These are phyloP conservation scores for Grus americana DNA, from an alignment of 2,113 vertebrate species.

Conservation along the genomic window DNA sequence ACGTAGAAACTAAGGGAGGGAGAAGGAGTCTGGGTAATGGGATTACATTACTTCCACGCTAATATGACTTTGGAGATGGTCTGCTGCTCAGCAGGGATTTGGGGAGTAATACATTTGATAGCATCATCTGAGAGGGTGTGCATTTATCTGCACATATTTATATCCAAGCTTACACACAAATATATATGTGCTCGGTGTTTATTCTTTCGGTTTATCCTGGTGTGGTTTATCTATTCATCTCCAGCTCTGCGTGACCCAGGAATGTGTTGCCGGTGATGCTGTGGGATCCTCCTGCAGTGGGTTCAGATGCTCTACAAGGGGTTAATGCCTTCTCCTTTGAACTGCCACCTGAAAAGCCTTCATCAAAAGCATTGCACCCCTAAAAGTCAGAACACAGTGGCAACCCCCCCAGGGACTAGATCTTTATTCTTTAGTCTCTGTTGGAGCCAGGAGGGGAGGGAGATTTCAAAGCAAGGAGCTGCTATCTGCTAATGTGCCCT, in stretches of 20 bases:
- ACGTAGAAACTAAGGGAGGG: neutral
- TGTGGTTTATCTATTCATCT: neutral
- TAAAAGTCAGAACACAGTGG: neutral
- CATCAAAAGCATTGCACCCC: neutral
- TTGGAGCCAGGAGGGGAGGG: neutral
- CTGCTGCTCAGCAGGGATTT: conserved; percentile 16
- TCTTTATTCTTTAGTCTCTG: neutral
- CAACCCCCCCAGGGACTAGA: neutral
- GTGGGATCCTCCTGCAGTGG: neutral
- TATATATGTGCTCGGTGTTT: neutral
- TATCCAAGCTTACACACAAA: neutral
- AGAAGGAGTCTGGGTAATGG: neutral
- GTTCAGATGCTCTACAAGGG: neutral
- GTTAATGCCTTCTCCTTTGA: neutral
- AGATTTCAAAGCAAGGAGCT: neutral
- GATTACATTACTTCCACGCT: neutral
- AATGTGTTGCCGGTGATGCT: neutral
- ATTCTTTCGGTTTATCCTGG: neutral
- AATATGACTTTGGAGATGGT: conserved; percentile 47
- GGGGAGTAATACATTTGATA: conserved; percentile 21
- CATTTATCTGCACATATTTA: neutral
- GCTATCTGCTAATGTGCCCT: neutral
- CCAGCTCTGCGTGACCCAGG: neutral
- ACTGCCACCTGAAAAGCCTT: neutral
- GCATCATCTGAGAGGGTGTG: neutral